These are phyloP conservation scores for Etheostoma nigrum DNA, from an alignment of 2,797 vertebrate genomes.

Conservation along the genomic window DNA sequence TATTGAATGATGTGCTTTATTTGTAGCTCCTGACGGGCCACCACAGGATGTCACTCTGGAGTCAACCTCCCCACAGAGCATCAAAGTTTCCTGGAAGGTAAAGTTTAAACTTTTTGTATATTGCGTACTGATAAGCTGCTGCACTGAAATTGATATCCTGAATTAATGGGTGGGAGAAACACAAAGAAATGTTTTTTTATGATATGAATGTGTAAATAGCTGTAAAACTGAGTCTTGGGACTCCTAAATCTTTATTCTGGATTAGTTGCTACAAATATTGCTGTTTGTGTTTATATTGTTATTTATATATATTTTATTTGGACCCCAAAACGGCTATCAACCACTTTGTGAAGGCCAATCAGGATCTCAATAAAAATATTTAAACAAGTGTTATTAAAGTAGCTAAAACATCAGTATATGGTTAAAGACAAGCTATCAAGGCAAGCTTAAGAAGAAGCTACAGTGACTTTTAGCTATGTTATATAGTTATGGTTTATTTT, in stretches of 20 bases:
- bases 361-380: not conserved
- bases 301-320: not conserved
- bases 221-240: not conserved
- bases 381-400: not conserved
- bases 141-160: not conserved
- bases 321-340: not conserved
- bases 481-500: not conserved
- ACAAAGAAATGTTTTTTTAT: not conserved
- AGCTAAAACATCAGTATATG: not conserved
- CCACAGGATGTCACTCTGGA: constrained; percentile 96
- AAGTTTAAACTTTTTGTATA: constrained; percentile 13
- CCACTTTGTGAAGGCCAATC: not conserved
- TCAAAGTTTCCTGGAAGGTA: constrained; percentile 99
- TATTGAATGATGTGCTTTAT: constrained; percentile 48
- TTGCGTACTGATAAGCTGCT: not conserved
- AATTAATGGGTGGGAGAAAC: not conserved
- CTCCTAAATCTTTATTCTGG: not conserved
- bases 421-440: not conserved
- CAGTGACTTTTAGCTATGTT: not conserved
- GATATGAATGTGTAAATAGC: not conserved
- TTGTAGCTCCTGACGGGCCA: constrained; percentile 94
- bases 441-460: not conserved
- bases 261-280: constrained; percentile 1
- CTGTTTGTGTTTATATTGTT: not conserved
- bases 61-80: constrained; percentile 96